Conservation (phyloP, 2,113 vertebrate genomes). For the Poecile atricapillus region DNA sequence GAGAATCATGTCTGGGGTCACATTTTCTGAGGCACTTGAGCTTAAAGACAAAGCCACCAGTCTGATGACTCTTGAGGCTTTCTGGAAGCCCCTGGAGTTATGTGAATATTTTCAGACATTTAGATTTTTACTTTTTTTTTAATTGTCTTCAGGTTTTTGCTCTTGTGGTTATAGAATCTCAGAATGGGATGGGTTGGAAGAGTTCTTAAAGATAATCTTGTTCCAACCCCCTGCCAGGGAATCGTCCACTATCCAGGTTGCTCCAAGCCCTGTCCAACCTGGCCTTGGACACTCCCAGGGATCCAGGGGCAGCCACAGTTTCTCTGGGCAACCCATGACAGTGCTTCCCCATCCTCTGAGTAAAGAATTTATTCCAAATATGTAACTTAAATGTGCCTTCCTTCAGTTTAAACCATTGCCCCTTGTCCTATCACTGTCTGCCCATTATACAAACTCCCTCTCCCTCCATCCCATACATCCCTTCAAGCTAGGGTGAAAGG, state of each 20-base stretch:
- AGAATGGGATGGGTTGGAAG: not conserved
- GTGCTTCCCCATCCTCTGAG: not conserved
- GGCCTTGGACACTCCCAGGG: not conserved
- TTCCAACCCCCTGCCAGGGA: fast-evolving
- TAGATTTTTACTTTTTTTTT: not conserved
- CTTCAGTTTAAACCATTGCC: not conserved
- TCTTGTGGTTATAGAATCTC: not conserved
- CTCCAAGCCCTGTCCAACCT: fast-evolving
- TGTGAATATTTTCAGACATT: not conserved
- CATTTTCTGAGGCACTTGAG: not conserved
- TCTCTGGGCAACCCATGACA: not conserved
- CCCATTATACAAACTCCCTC: not conserved
- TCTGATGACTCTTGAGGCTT: not conserved
- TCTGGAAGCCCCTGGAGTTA: not conserved
- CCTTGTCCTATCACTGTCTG: not conserved
- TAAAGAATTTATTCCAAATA: not conserved
- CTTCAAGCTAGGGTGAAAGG: not conserved
- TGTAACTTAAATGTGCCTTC: not conserved
- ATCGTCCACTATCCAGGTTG: fast-evolving
- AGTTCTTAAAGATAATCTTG: not conserved
- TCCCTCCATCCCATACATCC: too few species aligned
- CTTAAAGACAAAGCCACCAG: not conserved
- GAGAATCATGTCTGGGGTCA: not conserved
- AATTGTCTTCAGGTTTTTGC: not conserved
- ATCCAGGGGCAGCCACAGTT: not conserved